Conservation (phyloP, 2,797 vertebrate genomes). For the Pygocentrus nattereri region DNA sequence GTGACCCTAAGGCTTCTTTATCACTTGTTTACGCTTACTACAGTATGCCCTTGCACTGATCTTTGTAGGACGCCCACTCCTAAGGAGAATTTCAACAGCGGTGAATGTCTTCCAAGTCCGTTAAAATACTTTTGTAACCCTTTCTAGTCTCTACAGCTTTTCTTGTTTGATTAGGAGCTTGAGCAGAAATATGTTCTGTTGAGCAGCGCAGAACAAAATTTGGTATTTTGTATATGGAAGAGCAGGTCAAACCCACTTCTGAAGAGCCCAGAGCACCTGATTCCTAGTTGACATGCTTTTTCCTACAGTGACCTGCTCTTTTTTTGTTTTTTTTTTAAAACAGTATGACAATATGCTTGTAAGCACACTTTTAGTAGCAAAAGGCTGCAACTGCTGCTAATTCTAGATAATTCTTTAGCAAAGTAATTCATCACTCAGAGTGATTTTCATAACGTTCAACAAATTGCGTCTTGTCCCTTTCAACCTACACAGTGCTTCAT, state of each 20-base stretch:
- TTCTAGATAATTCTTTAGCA: slow-evolving; percentile 10
- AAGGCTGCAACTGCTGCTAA: slow-evolving; percentile 2
- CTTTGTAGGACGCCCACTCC: not conserved
- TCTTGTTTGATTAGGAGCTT: not conserved
- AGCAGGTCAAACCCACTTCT: not conserved
- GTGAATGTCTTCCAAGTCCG: not conserved
- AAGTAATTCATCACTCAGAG: slow-evolving; percentile 32
- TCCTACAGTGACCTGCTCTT: no score
- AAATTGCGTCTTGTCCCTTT: slow-evolving; percentile 25
- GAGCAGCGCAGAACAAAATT: not conserved
- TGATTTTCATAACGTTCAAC: slow-evolving; percentile 23
- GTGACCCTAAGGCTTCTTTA: not conserved
- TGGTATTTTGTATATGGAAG: not conserved
- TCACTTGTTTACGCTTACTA: not conserved
- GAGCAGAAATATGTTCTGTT: not conserved
- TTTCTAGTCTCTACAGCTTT: not conserved
- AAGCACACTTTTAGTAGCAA: not conserved
- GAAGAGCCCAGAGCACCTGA: no score
- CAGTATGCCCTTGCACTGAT: not conserved
- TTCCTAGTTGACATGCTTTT: not conserved
- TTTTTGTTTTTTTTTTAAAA: no score
- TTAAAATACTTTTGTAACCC: not conserved
- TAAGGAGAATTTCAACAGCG: not conserved
- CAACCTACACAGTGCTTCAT: slow-evolving; percentile 13
- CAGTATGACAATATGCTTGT: not conserved